A percentile compares a stretch with the other conserved stretches of the same genome.
phyloP scores from a whole-genome alignment of 92 coral and sea anemone genomes.

The Actinernus sp. region DNA sequence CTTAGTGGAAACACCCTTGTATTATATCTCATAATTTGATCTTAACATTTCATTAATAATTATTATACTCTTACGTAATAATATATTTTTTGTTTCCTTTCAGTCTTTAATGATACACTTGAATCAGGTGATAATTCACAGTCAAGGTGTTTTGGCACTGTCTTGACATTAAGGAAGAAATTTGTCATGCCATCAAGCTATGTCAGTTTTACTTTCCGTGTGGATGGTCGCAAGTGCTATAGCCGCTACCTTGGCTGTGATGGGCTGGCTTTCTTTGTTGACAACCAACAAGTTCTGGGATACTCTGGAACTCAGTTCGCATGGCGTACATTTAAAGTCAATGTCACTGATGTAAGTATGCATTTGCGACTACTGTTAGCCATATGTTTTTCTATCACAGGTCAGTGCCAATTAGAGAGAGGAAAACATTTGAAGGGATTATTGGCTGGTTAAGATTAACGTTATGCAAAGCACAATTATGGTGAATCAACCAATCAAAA shows the following conservation, averaged over 20 bases:
- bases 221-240: slow-evolving; percentile 75
- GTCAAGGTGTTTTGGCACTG: slow-evolving; percentile 71
- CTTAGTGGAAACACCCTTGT: too few relatives aligned
- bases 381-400: background rate
- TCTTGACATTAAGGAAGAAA: slow-evolving; percentile 51
- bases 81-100: background rate
- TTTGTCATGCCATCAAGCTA: slow-evolving; percentile 52
- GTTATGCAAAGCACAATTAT: too few relatives aligned
- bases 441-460: background rate
- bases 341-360: slow-evolving; percentile 54
- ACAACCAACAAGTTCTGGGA: slow-evolving; percentile 27
- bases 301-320: slow-evolving; percentile 41
- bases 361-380: background rate
- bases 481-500: too few relatives aligned
- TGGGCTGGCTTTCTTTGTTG: slow-evolving; percentile 74
- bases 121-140: slow-evolving; percentile 78
- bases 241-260: slow-evolving; percentile 74
- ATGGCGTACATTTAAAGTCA: slow-evolving; percentile 54
- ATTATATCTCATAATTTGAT: too few relatives aligned
- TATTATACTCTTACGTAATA: too few relatives aligned
- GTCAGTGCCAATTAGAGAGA: too few relatives aligned
- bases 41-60: too few relatives aligned
- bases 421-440: too few relatives aligned
- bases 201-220: slow-evolving; percentile 66
- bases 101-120: slow-evolving; percentile 65